phyloP scores from a whole-genome alignment of 2,888 invertebrate genomes.

The Philereme transversata region DNA sequence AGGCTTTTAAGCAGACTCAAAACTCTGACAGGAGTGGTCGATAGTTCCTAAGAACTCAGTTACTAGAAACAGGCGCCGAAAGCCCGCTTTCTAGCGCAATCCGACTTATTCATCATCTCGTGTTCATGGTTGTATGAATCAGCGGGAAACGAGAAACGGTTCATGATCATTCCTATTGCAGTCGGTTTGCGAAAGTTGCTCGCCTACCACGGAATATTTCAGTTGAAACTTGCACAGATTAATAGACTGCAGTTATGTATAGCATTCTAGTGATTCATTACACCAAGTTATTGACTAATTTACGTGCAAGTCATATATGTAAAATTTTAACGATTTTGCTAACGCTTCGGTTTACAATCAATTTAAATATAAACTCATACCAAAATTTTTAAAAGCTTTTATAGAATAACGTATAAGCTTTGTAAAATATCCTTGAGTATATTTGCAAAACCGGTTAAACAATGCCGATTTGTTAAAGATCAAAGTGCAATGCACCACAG shows the following conservation, averaged over 20 bases:
- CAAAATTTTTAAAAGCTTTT: neutral
- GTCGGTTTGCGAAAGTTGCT: conserved; percentile 61
- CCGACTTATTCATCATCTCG: conserved; percentile 28
- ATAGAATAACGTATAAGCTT: neutral
- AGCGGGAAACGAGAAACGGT: conserved; percentile 55
- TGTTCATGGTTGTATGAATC: conserved; percentile 52
- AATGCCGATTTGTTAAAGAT: conserved; percentile 31
- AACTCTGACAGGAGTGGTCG: no score
- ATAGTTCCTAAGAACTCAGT: no score
- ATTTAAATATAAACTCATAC: conserved; percentile 2
- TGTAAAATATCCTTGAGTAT: conserved; percentile 7
- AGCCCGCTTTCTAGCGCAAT: conserved; percentile 14
- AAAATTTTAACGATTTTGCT: conserved; percentile 17
- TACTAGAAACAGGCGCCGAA: neutral
- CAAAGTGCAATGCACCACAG: conserved; percentile 46
- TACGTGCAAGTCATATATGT: conserved; percentile 20
- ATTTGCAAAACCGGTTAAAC: conserved; percentile 20
- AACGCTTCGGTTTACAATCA: neutral
- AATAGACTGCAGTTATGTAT: conserved; percentile 16
- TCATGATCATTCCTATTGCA: conserved; percentile 54
- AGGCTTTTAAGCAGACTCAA: no score
- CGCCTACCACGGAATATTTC: conserved; percentile 60
- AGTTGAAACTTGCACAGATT: conserved; percentile 37
- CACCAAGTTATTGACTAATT: conserved; percentile 18
- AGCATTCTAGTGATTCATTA: conserved; percentile 28